Evolutionary conservation across 2,797 vertebrate species (phyloP).

Genomic region (Phylloscopus collybita): DNA sequence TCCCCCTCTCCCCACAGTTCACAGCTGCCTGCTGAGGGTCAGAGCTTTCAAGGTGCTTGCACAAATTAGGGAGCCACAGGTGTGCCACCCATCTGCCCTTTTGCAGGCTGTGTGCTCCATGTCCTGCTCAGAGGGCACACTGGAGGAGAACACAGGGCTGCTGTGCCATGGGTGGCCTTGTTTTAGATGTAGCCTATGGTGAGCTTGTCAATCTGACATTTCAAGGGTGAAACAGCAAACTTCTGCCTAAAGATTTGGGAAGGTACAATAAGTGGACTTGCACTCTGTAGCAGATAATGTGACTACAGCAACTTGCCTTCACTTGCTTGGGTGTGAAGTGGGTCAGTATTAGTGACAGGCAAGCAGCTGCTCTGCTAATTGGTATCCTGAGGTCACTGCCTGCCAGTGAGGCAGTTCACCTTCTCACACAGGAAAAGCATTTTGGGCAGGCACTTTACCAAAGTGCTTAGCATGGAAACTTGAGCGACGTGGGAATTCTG

Average conservation of each 20-base stretch:
- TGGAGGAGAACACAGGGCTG: neutral
- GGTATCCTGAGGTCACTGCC: neutral
- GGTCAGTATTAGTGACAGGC: neutral
- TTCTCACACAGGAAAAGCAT: neutral
- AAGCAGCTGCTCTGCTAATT: neutral
- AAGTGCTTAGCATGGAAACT: neutral
- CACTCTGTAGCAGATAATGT: neutral
- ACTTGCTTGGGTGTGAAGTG: neutral
- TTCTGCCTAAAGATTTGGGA: neutral
- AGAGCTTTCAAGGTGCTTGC: neutral
- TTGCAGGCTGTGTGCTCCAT: neutral
- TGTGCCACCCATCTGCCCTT: neutral
- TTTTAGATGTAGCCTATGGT: neutral
- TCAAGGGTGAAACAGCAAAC: neutral
- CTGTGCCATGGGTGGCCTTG: neutral
- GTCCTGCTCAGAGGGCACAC: neutral
- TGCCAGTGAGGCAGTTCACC: neutral
- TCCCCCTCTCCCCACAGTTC: neutral
- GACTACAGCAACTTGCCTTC: neutral
- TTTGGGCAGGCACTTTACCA: neutral
- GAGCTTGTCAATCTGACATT: neutral
- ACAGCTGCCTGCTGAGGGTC: neutral
- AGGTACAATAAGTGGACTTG: neutral
- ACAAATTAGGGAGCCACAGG: neutral
- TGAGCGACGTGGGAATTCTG: neutral